Base-by-base conservation (phyloP, 2,113 vertebrate genomes). In the Python bivittatus region DNA sequence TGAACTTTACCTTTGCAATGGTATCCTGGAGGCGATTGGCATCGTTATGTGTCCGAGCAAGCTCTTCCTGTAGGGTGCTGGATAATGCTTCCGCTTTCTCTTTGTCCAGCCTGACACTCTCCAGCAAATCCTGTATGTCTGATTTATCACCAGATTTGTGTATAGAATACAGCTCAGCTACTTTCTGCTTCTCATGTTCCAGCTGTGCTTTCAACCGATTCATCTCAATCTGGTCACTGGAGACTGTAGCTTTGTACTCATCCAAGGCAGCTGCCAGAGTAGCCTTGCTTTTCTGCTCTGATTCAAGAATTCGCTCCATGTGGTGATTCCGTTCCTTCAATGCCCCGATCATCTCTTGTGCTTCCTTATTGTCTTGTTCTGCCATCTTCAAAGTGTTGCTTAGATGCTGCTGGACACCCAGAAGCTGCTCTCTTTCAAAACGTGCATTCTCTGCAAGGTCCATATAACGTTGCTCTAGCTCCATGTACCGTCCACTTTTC, bases 341-440 rank as follows among this genome's bases (percentile, higher is more conserved):
- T 0, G 98, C 98, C 27, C 98, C 97, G 44, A 99, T 99, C 97
- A 99, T 98, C 94, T 99, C 98, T 29, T 99, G 99, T 12, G 99
- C 99, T 91, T 99, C 99, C 8, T 99, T 99, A 89, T 99, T 99
- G 96, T 99, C 99, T 94, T 99, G 99, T 23, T 99, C 99, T 0
- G 99, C 99, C 99, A 99, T 99, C 96, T 99, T 99, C 94, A 99
- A 93, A 0, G 99, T 99, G 96, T 99, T 99, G 95, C 99, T 99
- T n/a, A 99, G 90, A 88, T 99, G 99, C 92, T 99, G 99, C 93
- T 99, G 99, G 53, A 99, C 99, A 0, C 99, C 99, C 2, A 99
- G 96, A 9, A 99, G 98, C 96, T 99, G 99, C 95, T 99, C 99
- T 6, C 99, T 97, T 87, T 99, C 99, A 22, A 99, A 99, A 61